Percentiles rank a stretch among this genome's conserved stretches.
Evolutionary conservation across 2,888 invertebrate genomes (phyloP).

Genomic region (Dromius quadrimaculatus): DNA sequence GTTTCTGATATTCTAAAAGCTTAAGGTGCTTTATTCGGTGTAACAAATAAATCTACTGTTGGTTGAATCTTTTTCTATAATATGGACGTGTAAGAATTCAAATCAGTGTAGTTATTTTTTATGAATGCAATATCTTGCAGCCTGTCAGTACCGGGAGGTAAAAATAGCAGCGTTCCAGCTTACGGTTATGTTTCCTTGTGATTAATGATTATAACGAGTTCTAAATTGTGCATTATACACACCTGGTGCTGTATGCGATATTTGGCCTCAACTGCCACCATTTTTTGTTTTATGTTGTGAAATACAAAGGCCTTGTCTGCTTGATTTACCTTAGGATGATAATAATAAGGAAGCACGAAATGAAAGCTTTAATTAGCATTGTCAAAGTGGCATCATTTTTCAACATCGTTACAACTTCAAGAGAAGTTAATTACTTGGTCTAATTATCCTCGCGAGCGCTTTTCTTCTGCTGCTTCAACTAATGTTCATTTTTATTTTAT

Average conservation of each 20-base stretch:
- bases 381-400: slow-evolving; percentile 21
- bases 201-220: slow-evolving; percentile 42
- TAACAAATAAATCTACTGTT: no score
- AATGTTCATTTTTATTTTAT: slow-evolving; percentile 21
- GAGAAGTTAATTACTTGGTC: slow-evolving; percentile 24
- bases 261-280: slow-evolving; percentile 8
- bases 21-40: no score
- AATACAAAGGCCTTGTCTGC: neutral
- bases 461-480: neutral
- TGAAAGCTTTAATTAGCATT: slow-evolving; percentile 12
- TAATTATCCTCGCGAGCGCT: slow-evolving; percentile 6
- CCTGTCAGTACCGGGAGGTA: no score
- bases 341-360: neutral
- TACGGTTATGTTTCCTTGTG: neutral
- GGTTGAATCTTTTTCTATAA: no score
- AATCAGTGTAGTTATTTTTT: no score
- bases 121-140: no score
- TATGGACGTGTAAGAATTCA: no score
- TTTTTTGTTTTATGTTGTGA: neutral
- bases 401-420: slow-evolving; percentile 19
- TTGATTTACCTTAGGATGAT: neutral
- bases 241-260: slow-evolving; percentile 28
- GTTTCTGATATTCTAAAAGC: no score
- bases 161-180: no score
- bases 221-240: slow-evolving; percentile 42